Percentiles rank a stretch among this genome's conserved stretches.
phyloP scores from a whole-genome alignment of 2,888 invertebrate species.

The Allolobophora icterica region DNA sequence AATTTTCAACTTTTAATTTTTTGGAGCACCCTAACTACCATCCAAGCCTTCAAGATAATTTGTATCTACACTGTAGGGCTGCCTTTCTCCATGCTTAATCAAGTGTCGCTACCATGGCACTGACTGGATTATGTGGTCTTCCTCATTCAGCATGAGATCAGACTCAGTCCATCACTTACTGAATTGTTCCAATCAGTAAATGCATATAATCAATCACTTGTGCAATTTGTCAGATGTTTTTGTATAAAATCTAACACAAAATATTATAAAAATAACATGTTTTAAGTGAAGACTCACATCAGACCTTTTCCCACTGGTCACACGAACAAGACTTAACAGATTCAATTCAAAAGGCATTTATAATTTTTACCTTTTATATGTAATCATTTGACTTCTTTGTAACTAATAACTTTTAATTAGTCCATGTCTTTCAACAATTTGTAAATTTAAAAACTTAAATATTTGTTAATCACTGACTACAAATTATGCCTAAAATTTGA shows the following conservation, averaged over 20 bases:
- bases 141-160: background rate
- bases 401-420: too few relatives aligned
- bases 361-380: background rate
- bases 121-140: background rate
- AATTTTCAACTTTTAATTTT: too few relatives aligned
- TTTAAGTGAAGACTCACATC: background rate
- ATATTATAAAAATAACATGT: background rate
- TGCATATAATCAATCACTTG: background rate
- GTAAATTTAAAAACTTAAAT: background rate
- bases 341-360: background rate
- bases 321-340: background rate
- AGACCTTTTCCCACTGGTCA: background rate
- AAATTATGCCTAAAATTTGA: background rate
- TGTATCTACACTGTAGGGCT: background rate
- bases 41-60: constrained; percentile 17
- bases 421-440: background rate
- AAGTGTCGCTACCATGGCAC: background rate
- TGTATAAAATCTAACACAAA: background rate
- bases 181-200: background rate
- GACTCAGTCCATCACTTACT: background rate
- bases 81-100: too few relatives aligned
- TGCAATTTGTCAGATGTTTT: background rate
- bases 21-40: too few relatives aligned
- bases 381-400: too few relatives aligned
- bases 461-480: background rate